Evolutionary conservation across 2,888 invertebrate genomes (phyloP).

Genomic region (Agriopis leucophaearia): DNA sequence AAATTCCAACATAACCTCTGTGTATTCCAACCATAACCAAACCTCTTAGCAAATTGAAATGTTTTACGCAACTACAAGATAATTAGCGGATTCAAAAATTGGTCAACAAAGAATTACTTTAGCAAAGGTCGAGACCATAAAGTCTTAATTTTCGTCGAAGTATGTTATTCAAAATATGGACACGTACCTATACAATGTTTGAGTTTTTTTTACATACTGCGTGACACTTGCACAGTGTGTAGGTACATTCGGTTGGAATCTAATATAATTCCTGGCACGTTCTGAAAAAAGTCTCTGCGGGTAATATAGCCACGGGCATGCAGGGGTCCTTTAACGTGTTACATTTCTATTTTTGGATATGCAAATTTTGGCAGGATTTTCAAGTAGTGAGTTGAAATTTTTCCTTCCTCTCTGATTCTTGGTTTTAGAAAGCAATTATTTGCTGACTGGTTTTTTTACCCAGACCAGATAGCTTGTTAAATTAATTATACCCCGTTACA

Average conservation of each 20-base stretch:
- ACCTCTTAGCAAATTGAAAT: too few relatives aligned
- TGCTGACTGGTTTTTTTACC: too few relatives aligned
- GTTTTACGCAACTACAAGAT: too few relatives aligned
- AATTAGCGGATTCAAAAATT: too few relatives aligned
- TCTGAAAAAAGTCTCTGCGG: constrained; percentile 34
- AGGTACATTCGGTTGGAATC: constrained; percentile 38
- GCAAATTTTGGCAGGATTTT: constrained; percentile 20
- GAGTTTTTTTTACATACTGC: not conserved
- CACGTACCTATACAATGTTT: not conserved
- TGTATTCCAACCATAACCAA: too few relatives aligned
- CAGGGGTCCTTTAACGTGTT: constrained; percentile 37
- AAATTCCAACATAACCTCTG: too few relatives aligned
- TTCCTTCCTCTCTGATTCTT: not conserved
- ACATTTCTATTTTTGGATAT: constrained; percentile 29
- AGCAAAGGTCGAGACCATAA: too few relatives aligned
- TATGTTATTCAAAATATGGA: too few relatives aligned
- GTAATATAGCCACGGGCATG: constrained; percentile 36
- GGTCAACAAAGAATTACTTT: too few relatives aligned
- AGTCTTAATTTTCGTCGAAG: too few relatives aligned
- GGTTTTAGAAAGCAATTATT: not conserved
- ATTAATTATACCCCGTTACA: too few relatives aligned
- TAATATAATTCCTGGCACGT: constrained; percentile 48
- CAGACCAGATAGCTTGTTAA: too few relatives aligned
- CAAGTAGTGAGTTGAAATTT: not conserved
- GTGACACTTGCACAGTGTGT: constrained; percentile 7